Conservation (phyloP, 2,113 vertebrate genomes). For the Myotis lucifugus region DNA sequence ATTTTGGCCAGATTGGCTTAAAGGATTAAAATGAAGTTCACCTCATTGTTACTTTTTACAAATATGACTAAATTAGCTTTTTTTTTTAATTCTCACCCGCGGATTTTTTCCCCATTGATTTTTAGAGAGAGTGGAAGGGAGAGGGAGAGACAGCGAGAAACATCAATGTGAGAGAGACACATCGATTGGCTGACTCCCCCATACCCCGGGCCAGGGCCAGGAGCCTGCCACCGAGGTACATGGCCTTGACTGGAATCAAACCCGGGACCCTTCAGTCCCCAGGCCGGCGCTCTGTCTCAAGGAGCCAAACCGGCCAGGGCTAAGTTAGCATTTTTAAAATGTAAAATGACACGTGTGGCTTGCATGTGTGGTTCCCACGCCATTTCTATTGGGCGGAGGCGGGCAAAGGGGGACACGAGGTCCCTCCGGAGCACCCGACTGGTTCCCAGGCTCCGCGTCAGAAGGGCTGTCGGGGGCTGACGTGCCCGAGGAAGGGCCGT, state of each 20-base stretch:
- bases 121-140: no score
- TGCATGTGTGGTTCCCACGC: neutral
- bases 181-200: no score
- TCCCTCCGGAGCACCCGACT: neutral
- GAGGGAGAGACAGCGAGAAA: no score
- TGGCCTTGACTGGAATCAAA: no score
- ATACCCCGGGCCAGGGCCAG: no score
- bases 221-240: no score
- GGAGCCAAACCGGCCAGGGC: no score
- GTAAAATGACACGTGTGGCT: neutral
- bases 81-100: no score
- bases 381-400: neutral
- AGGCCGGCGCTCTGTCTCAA: no score
- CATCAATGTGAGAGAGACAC: no score
- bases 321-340: neutral
- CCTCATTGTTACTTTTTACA: neutral
- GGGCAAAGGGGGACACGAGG: neutral
- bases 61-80: neutral
- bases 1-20: neutral
- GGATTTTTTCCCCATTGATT: no score
- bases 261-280: no score
- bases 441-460: rapidly evolving
- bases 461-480: neutral
- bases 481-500: neutral
- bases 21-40: conserved; percentile 3